Conservation (phyloP, 2,888 invertebrate genomes). For the Lobophora halterata region DNA sequence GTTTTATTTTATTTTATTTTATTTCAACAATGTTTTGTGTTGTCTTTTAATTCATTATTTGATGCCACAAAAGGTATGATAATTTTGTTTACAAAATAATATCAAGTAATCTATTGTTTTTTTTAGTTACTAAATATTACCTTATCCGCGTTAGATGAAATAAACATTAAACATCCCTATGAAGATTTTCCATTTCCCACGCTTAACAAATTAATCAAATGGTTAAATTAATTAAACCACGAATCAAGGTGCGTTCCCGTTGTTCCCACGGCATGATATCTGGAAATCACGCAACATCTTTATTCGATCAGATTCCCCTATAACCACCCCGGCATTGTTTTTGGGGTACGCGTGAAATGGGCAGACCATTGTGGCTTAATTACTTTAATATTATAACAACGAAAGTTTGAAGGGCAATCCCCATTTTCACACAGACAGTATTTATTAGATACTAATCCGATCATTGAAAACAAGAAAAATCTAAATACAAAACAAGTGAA, state of each 20-base stretch:
- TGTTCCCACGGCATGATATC: conserved; percentile 61
- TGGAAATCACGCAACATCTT: conserved; percentile 80
- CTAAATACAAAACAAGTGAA: too few species aligned
- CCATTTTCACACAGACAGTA: conserved; percentile 3
- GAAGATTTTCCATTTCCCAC: conserved; percentile 54
- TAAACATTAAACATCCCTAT: background rate
- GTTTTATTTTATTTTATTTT: too few species aligned
- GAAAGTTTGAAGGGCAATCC: conserved; percentile 31
- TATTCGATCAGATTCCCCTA: conserved; percentile 65
- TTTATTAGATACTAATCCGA: background rate
- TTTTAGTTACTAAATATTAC: too few species aligned
- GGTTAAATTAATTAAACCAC: conserved; percentile 72
- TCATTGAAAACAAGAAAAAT: too few species aligned
- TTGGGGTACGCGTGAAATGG: conserved; percentile 75
- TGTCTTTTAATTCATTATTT: too few species aligned
- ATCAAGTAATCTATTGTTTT: too few species aligned
- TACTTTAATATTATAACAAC: conserved; percentile 51
- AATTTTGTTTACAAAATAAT: too few species aligned
- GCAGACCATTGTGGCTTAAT: conserved; percentile 53
- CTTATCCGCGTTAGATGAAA: too few species aligned
- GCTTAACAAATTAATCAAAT: conserved; percentile 46
- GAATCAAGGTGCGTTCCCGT: conserved; percentile 77
- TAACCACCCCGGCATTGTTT: conserved; percentile 63
- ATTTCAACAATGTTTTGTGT: too few species aligned
- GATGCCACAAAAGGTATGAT: too few species aligned